A percentile compares a stretch with the other conserved stretches of the same genome.
These are phyloP conservation scores for Oenanthe oenanthe DNA, from an alignment of 2,113 vertebrate genomes.

Conservation along the genomic window DNA sequence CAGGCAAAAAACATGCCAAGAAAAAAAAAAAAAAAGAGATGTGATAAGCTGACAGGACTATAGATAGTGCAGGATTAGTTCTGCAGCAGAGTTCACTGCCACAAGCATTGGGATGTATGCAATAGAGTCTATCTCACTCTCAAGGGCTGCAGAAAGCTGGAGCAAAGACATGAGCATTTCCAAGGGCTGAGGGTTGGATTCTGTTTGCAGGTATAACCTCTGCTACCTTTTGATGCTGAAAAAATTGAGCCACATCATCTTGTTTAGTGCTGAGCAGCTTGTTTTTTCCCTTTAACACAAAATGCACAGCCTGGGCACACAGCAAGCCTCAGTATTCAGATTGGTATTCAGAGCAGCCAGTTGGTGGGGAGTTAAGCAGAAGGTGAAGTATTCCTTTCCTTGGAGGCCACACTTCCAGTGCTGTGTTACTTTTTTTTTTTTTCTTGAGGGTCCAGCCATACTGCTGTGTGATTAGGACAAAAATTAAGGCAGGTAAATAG, in stretches of 20 bases:
- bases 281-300: neutral
- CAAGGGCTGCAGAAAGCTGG: neutral
- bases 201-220: neutral
- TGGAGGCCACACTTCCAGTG: neutral
- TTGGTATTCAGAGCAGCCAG: neutral
- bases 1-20: neutral
- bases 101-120: neutral
- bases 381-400: neutral
- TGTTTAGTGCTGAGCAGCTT: neutral
- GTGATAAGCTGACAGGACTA: neutral
- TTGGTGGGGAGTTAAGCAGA: neutral
- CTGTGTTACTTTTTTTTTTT: neutral
- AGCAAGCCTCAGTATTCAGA: neutral
- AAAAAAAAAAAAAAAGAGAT: neutral
- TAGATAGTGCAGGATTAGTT: neutral
- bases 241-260: neutral
- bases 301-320: neutral
- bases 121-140: neutral
- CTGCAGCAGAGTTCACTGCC: neutral
- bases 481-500: neutral
- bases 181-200: neutral
- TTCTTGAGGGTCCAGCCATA: neutral
- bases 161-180: neutral
- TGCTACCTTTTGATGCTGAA: neutral
- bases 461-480: neutral